phyloP scores from a whole-genome alignment of 2,797 vertebrate species.

The Phataginus tetradactyla region DNA sequence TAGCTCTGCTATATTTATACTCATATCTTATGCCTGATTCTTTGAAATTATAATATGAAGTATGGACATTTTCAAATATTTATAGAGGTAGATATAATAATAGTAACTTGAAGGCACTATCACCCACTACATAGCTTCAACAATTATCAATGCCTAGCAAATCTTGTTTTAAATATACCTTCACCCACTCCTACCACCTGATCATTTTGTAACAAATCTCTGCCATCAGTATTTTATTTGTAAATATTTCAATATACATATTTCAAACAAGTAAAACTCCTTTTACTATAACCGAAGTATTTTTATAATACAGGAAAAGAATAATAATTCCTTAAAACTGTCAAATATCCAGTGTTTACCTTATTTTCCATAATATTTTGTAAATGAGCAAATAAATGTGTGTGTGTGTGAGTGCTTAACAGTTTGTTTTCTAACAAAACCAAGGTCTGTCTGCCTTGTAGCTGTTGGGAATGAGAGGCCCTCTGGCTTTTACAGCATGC shows the following conservation, averaged over 20 bases:
- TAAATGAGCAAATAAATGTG: background rate
- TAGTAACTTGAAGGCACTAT: slow-evolving; percentile 9
- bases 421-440: background rate
- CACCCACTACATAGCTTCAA: background rate
- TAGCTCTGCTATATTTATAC: background rate
- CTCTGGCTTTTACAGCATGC: background rate
- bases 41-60: background rate
- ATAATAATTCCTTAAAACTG: background rate
- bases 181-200: background rate
- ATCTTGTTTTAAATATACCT: background rate
- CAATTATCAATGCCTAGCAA: background rate
- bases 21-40: background rate
- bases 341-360: background rate
- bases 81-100: background rate
- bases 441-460: background rate
- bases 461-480: background rate
- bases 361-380: slow-evolving; percentile 1
- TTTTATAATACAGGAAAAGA: background rate
- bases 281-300: background rate
- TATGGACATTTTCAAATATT: slow-evolving; percentile 36
- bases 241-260: background rate
- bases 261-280: background rate
- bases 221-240: slow-evolving; percentile 5
- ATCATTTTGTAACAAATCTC: slow-evolving; percentile 21
- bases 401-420: background rate